Evolutionary conservation across 1,140 invertebrate genomes (phyloP).

Genomic region (Drosophila ironensis): DNA sequence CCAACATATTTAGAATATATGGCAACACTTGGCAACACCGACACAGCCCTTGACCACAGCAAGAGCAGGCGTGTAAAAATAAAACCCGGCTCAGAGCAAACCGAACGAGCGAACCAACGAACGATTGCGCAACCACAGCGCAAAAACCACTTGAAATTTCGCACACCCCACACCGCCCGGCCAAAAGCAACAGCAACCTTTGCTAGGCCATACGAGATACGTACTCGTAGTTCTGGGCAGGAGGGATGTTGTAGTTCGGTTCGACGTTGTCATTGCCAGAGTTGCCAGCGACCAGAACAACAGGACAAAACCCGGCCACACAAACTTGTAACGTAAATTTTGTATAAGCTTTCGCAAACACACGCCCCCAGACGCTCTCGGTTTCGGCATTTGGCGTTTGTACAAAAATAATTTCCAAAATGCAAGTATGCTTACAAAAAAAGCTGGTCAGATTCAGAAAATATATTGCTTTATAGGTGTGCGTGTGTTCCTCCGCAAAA

Average conservation of each 20-base stretch:
- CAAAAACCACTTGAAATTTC: slow-evolving; percentile 75
- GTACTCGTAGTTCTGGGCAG: slow-evolving; percentile 10
- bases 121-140: slow-evolving; percentile 74
- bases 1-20: slow-evolving; percentile 80
- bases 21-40: slow-evolving; percentile 76
- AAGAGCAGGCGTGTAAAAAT: slow-evolving; percentile 41
- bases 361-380: slow-evolving; percentile 27
- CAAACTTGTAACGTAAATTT: slow-evolving; percentile 59
- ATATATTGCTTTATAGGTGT: too few species aligned
- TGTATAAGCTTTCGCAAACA: slow-evolving; percentile 55
- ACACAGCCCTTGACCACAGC: slow-evolving; percentile 74
- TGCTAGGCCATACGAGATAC: slow-evolving; percentile 15
- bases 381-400: slow-evolving; percentile 62
- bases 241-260: slow-evolving; percentile 36
- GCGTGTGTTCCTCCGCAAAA: too few species aligned
- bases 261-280: slow-evolving; percentile 65
- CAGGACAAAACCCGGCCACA: slow-evolving; percentile 23
- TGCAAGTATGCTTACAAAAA: not conserved
- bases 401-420: slow-evolving; percentile 31
- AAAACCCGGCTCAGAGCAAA: slow-evolving; percentile 23
- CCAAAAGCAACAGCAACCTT: too few species aligned
- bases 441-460: too few species aligned
- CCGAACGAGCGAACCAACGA: slow-evolving; percentile 45
- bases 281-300: slow-evolving; percentile 52
- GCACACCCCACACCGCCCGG: too few species aligned